phyloP scores from a whole-genome alignment of 2,113 vertebrate species.

The Elgaria multicarinata region DNA sequence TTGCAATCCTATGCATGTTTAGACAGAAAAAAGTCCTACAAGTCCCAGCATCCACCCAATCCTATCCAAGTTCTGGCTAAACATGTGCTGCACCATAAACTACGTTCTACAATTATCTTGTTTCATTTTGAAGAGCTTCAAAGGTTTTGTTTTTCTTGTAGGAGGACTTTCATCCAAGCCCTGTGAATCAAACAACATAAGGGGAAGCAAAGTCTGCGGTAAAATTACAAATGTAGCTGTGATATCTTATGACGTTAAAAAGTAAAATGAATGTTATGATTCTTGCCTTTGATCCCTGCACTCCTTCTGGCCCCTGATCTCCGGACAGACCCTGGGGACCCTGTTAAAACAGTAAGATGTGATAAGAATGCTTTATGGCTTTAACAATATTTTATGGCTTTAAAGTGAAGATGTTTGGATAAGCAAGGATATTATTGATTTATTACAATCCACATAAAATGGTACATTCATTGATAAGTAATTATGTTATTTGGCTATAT shows the following conservation, averaged over 20 bases:
- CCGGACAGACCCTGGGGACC: slow-evolving; percentile 86
- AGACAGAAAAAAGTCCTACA: too few relatives aligned
- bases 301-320: slow-evolving; percentile 87
- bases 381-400: slow-evolving; percentile 24
- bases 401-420: neutral
- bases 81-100: neutral
- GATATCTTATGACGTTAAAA: neutral
- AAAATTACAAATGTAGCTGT: neutral
- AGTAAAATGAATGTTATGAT: slow-evolving; percentile 33
- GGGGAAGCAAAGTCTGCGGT: neutral
- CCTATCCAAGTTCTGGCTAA: too few relatives aligned
- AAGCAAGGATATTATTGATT: slow-evolving; percentile 30
- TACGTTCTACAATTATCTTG: neutral
- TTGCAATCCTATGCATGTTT: neutral
- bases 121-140: neutral
- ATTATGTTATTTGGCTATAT: neutral
- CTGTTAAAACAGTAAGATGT: slow-evolving; percentile 71
- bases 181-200: neutral
- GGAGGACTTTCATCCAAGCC: neutral
- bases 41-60: too few relatives aligned
- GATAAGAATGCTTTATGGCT: slow-evolving; percentile 36
- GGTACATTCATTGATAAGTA: neutral
- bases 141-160: neutral
- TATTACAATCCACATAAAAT: slow-evolving; percentile 4
- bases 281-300: slow-evolving; percentile 85